These are phyloP conservation scores for Spermophilus dauricus DNA, from an alignment of 2,113 vertebrate species.

Conservation along the genomic window DNA sequence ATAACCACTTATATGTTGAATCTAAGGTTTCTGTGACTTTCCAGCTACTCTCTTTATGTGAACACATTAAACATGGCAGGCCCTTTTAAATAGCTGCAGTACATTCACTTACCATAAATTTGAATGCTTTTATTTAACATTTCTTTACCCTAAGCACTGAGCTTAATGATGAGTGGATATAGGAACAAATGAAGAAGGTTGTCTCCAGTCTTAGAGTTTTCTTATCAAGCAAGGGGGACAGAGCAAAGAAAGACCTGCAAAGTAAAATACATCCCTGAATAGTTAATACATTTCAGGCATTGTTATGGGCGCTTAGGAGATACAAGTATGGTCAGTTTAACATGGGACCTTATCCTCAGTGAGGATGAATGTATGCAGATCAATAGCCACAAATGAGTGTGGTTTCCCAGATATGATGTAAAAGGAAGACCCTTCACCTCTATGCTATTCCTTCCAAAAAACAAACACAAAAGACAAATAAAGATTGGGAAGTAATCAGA, in stretches of 20 bases:
- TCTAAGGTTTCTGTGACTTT: constrained; percentile 6
- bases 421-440: background rate
- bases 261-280: background rate
- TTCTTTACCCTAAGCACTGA: constrained; percentile 26
- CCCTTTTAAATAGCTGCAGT: background rate
- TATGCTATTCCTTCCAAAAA: background rate
- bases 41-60: background rate
- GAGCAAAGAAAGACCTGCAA: background rate
- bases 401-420: background rate
- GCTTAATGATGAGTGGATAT: background rate
- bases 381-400: background rate
- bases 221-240: background rate
- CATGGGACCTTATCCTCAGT: too few species aligned
- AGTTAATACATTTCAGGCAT: background rate
- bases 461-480: background rate
- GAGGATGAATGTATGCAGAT: background rate
- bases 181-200: background rate
- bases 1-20: constrained; percentile 53
- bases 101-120: constrained; percentile 19
- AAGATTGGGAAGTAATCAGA: background rate
- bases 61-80: constrained; percentile 34
- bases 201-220: background rate
- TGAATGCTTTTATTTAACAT: constrained; percentile 5
- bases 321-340: rapidly evolving
- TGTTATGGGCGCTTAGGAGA: background rate